Conservation (phyloP, 2,797 vertebrate species). For the Brachymystax lenok region DNA sequence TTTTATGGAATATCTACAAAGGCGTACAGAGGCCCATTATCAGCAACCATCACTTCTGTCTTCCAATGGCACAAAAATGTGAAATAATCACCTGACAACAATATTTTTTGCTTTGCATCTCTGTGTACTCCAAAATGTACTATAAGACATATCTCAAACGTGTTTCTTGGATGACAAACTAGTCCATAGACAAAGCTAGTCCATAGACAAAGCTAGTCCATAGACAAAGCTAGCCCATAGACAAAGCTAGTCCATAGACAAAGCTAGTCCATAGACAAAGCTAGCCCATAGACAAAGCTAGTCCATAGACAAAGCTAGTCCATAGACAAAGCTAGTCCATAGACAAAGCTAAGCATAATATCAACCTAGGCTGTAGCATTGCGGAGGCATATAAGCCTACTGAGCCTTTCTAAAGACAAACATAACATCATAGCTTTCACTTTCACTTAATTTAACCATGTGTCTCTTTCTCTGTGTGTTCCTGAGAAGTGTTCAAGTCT, state of each 20-base stretch:
- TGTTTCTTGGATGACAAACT: conserved; percentile 21
- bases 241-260: no score
- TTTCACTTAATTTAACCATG: conserved; percentile 2
- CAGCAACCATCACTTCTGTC: no score
- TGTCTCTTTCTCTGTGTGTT: neutral
- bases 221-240: no score
- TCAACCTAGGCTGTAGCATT: neutral
- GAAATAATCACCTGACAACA: neutral
- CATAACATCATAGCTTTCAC: conserved; percentile 6
- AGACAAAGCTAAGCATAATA: neutral
- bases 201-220: no score
- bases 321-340: no score
- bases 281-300: no score
- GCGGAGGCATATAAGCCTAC: neutral
- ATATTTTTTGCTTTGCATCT: neutral
- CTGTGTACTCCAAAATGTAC: neutral
- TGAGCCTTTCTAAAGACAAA: conserved; percentile 17
- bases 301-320: no score
- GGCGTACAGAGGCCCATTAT: no score
- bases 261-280: no score
- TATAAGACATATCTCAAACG: conserved; percentile 1
- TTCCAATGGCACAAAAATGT: no score
- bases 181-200: conserved; percentile 8
- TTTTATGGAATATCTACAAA: no score
- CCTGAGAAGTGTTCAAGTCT: neutral